Percentiles rank a stretch among this genome's conserved stretches.
Evolutionary conservation across 2,113 vertebrate genomes (phyloP).

Genomic region (Ciconia maguari): DNA sequence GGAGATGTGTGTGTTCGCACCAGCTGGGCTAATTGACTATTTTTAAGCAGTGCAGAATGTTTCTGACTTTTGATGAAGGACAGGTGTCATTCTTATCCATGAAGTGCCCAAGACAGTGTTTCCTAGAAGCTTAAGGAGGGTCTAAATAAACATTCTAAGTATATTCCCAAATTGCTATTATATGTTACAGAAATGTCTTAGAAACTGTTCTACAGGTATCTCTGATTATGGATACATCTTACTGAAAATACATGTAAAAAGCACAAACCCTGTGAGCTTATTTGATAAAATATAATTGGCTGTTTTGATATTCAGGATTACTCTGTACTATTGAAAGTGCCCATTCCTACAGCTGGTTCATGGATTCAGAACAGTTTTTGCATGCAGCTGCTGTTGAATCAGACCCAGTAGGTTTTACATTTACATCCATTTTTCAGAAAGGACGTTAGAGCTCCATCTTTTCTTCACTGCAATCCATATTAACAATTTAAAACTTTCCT

Average conservation of each 20-base stretch:
- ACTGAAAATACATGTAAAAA: background rate
- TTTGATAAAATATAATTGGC: background rate
- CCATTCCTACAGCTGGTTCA: background rate
- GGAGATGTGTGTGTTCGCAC: background rate
- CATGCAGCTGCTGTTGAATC: conserved; percentile 15
- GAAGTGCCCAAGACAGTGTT: background rate
- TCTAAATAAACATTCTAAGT: background rate
- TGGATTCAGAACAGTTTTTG: background rate
- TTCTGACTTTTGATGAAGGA: background rate
- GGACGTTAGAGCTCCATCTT: background rate
- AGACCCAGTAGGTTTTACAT: background rate
- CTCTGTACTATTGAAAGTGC: background rate
- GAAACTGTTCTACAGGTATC: background rate
- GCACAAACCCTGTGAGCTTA: background rate
- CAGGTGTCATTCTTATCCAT: background rate
- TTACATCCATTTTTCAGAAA: background rate
- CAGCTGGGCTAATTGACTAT: background rate
- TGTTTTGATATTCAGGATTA: background rate
- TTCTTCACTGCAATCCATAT: background rate
- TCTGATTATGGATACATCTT: background rate
- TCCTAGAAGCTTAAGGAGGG: background rate
- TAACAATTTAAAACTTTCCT: background rate
- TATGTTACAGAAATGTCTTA: background rate
- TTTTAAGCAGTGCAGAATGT: background rate
- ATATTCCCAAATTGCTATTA: background rate